Conservation (phyloP, 2,888 invertebrate genomes). For the Apodemia duryi region DNA sequence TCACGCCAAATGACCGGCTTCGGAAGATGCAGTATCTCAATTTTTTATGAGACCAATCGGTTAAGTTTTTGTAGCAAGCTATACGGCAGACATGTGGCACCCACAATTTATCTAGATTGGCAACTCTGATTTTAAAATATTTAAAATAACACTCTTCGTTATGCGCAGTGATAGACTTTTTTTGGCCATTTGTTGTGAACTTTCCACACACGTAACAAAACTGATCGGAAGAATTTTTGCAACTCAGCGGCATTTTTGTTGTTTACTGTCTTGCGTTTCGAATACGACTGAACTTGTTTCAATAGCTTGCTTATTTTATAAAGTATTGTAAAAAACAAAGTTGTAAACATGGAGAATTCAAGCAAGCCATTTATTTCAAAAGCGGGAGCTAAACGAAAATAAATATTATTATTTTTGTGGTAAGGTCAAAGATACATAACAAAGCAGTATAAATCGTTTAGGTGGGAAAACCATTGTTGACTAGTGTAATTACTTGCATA, state of each 20-base stretch:
- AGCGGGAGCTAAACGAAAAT: not conserved
- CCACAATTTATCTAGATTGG: no score
- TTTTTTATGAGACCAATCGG: no score
- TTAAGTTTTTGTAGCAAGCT: no score
- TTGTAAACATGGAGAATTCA: not conserved
- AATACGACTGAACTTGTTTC: not conserved
- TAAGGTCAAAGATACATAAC: not conserved
- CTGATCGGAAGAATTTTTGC: no score
- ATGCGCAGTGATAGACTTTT: no score
- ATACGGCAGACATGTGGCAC: no score
- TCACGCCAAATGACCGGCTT: no score
- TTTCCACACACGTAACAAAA: no score
- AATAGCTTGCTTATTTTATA: not conserved
- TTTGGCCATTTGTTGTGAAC: no score
- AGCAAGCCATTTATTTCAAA: not conserved
- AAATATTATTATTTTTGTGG: not conserved
- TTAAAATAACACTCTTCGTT: no score
- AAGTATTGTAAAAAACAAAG: not conserved
- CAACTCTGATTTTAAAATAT: no score
- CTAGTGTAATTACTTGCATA: not conserved
- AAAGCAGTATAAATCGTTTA: not conserved
- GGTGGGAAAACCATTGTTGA: not conserved
- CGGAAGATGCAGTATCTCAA: no score
- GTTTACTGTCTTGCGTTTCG: not conserved
- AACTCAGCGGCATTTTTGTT: not conserved